Evolutionary conservation across 2,888 invertebrate species (phyloP).

Genomic region (Metellina segmentata): DNA sequence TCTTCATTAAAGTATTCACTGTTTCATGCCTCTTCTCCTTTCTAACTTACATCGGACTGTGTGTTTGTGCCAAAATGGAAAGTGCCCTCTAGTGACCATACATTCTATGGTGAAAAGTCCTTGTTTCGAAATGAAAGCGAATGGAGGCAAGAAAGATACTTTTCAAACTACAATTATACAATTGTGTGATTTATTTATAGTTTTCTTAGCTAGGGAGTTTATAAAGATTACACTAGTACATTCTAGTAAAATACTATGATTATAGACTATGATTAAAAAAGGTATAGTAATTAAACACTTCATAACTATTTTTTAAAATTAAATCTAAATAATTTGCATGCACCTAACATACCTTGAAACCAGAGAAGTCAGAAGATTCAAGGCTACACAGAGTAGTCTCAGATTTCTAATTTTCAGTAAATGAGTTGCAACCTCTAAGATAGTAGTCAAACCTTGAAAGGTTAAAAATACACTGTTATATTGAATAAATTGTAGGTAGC

Average conservation of each 20-base stretch:
- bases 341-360: conserved; percentile 41
- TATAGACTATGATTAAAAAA: not conserved
- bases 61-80: no score
- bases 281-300: not conserved
- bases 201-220: no score
- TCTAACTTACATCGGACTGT: no score
- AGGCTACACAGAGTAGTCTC: conserved; percentile 46
- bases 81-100: no score
- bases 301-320: not conserved
- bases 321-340: not conserved
- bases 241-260: not conserved
- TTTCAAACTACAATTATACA: no score
- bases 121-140: no score
- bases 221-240: no score
- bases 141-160: no score
- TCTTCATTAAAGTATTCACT: no score
- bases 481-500: not conserved
- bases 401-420: conserved; percentile 38
- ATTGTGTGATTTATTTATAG: no score
- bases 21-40: no score
- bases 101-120: no score
- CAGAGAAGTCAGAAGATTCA: conserved; percentile 48
- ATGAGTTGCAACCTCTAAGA: conserved; percentile 29
- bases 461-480: conserved; percentile 1
- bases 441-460: conserved; percentile 33